Conservation (phyloP, 2,888 invertebrate genomes). For the Cecidostiba fungosa region DNA sequence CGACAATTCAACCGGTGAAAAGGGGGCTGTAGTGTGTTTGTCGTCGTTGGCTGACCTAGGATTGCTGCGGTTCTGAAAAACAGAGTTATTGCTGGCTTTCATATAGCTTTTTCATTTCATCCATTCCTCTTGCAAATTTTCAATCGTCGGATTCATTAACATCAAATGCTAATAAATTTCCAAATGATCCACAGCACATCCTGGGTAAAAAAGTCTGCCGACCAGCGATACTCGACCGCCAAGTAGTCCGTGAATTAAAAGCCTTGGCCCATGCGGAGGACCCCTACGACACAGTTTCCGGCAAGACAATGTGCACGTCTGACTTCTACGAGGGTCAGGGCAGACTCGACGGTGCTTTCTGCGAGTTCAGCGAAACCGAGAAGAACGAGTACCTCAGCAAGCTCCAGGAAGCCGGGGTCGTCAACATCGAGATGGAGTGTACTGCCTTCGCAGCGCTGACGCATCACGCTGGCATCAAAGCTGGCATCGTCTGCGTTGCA, state of each 20-base stretch:
- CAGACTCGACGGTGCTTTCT: slow-evolving; percentile 97
- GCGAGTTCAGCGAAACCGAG: slow-evolving; percentile 94
- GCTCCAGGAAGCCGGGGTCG: slow-evolving; percentile 89
- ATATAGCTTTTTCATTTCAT: too few species aligned
- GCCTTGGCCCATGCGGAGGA: slow-evolving; percentile 86
- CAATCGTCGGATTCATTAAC: too few species aligned
- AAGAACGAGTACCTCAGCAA: slow-evolving; percentile 93
- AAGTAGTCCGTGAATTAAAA: slow-evolving; percentile 90
- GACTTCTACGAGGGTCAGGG: slow-evolving; percentile 99
- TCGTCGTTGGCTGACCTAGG: too few species aligned
- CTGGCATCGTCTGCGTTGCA: slow-evolving; percentile 97
- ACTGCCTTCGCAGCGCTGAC: slow-evolving; percentile 96
- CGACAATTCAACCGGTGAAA: not conserved
- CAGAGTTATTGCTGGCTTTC: not conserved
- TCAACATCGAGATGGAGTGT: slow-evolving; percentile 99
- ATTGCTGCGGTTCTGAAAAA: not conserved
- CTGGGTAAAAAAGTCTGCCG: slow-evolving; percentile 91
- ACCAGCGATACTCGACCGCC: slow-evolving; percentile 91
- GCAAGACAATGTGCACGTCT: slow-evolving; percentile 97
- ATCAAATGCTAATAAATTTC: not conserved
- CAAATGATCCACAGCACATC: slow-evolving; percentile 85
- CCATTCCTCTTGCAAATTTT: too few species aligned
- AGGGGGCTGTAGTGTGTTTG: not conserved
- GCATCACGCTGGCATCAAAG: slow-evolving; percentile 94
- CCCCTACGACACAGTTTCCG: slow-evolving; percentile 92